Evolutionary conservation across 2,888 invertebrate species (phyloP).

Genomic region (Trypoxylon attenuatum): DNA sequence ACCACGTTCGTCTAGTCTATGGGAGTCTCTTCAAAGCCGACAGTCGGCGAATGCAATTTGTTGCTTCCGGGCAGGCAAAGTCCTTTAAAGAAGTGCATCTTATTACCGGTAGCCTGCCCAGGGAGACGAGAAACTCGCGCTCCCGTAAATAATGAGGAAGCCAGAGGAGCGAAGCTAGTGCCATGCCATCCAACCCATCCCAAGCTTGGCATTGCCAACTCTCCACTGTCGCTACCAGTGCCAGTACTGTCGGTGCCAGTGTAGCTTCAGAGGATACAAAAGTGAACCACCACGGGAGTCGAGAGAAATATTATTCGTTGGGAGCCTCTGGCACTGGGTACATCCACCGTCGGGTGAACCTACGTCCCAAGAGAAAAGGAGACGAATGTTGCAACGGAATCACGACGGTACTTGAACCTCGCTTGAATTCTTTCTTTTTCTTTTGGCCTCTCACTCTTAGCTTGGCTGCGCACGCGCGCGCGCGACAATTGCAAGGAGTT

Average conservation of each 20-base stretch:
- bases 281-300: slow-evolving; percentile 29
- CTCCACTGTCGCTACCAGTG: slow-evolving; percentile 14
- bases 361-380: slow-evolving; percentile 23
- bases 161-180: slow-evolving; percentile 22
- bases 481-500: slow-evolving; percentile 35
- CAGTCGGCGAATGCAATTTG: slow-evolving; percentile 49
- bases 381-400: slow-evolving; percentile 36
- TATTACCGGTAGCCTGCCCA: slow-evolving; percentile 46
- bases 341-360: slow-evolving; percentile 17
- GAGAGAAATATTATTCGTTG: slow-evolving; percentile 44
- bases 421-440: no score
- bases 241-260: background rate
- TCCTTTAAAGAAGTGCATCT: slow-evolving; percentile 59
- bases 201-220: background rate
- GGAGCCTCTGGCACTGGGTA: slow-evolving; percentile 18
- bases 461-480: no score
- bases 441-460: no score
- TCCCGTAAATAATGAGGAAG: slow-evolving; percentile 55
- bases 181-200: no score
- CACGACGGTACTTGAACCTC: slow-evolving; percentile 33
- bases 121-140: slow-evolving; percentile 49
- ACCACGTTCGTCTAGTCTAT: slow-evolving; percentile 33
- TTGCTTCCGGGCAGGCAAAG: slow-evolving; percentile 46
- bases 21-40: slow-evolving; percentile 9
- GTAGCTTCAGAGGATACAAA: slow-evolving; percentile 37